Base-by-base conservation (phyloP, 2,797 vertebrate species). In the Coregonus ussuriensis region DNA sequence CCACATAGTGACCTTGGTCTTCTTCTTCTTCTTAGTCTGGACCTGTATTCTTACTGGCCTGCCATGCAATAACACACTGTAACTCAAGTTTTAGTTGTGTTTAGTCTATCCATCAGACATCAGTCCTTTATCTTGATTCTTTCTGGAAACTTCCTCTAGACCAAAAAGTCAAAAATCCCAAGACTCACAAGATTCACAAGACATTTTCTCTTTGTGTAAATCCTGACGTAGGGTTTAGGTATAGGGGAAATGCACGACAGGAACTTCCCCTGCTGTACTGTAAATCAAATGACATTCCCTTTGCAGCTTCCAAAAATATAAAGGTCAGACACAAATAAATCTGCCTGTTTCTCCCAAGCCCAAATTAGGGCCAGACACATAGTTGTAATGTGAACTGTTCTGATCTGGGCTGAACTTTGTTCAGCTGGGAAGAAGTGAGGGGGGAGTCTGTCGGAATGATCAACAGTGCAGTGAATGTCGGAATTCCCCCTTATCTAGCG, bases 401-500 rank as follows among this genome's bases (percentile, higher is more conserved):
- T 51, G 15, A 35, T 31, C 68, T 52, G 11, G 29, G 56, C 59
- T 33, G 16, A 62, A 29, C 7, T 29, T 47, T 13, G 56, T 54
- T 68, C n/a, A 54, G 35, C 29, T 53, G 47, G 25, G 53, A 21
- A 15, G n/a, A 4, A 21, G 37, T 11, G 66, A 56, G 1, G 14
- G 66, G 41, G 56, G 53, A 51, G 25, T 67, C 33, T 78, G 71
- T 53, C 29, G 6, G 76, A 72, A 65, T 53, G 76, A 66, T 54
- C 31, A 78, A 56, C 7, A 16, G 71, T 59, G 4, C 16, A 66
- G 63, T 21, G 21, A 72, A 47, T n/a, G 62, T 21, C n/a, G 77
- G 77, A 74, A 78, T 68, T 74, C 31, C 77, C 70, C 59, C 6
- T 71, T 16, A 63, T 74, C 59, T 63, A 54, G 35, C 21, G 56